phyloP scores from a whole-genome alignment of 2,797 vertebrate genomes.

The Triplophysa bombifrons region DNA sequence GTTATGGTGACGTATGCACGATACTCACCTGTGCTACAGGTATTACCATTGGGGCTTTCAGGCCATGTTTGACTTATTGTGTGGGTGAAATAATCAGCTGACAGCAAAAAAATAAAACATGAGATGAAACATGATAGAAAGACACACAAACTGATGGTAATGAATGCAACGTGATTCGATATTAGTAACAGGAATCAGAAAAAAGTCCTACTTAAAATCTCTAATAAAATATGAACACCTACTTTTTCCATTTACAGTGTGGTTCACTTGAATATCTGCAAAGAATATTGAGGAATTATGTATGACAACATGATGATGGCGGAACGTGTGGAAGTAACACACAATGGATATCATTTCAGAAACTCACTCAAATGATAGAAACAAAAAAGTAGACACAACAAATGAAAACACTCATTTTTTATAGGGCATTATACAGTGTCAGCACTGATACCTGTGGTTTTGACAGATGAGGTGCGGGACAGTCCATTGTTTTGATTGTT shows the following conservation, averaged over 20 bases:
- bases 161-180: neutral
- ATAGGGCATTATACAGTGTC: neutral
- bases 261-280: conserved; percentile 69
- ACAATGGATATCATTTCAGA: too few relatives aligned
- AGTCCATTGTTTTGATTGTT: conserved; percentile 83
- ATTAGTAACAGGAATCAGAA: neutral
- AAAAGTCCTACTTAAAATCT: too few relatives aligned
- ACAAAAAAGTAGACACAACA: neutral
- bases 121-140: conserved; percentile 32
- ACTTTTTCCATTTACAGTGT: conserved; percentile 73
- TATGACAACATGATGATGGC: conserved; percentile 9
- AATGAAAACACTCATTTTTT: neutral
- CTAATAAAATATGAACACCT: conserved; percentile 56
- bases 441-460: conserved; percentile 75
- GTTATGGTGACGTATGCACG: neutral
- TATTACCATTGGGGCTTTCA: conserved; percentile 63
- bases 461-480: conserved; percentile 75
- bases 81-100: conserved; percentile 68
- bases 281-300: conserved; percentile 55
- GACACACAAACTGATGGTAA: conserved; percentile 32
- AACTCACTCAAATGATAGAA: too few relatives aligned
- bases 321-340: neutral
- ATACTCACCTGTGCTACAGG: conserved; percentile 66
- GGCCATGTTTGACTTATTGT: conserved; percentile 67
- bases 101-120: conserved; percentile 50